Evolutionary conservation across 2,113 vertebrate genomes (phyloP).

Genomic region (Centrocercus urophasianus): DNA sequence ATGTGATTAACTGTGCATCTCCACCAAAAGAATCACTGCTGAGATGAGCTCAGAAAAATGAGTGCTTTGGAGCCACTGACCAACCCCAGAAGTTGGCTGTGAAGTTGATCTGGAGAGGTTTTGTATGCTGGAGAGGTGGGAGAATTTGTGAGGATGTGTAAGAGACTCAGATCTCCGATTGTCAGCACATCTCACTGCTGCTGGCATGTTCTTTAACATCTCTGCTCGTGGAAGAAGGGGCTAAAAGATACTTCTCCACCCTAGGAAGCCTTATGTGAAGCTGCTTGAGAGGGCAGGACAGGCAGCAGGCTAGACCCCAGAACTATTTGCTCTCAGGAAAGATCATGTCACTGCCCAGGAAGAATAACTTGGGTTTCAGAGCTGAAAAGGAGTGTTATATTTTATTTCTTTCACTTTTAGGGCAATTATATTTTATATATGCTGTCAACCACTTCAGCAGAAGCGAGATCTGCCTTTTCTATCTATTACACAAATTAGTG

Average conservation of each 20-base stretch:
- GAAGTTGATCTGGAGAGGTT: not conserved
- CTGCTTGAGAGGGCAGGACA: not conserved
- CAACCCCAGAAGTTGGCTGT: not conserved
- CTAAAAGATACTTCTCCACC: not conserved
- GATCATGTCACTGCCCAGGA: not conserved
- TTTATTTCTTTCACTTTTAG: not conserved
- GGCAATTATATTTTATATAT: not conserved
- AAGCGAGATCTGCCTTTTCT: not conserved
- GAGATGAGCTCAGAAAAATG: not conserved
- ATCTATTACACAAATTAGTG: not conserved
- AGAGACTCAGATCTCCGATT: not conserved
- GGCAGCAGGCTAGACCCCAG: not conserved
- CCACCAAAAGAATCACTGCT: not conserved
- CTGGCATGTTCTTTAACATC: not conserved
- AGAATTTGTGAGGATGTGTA: fast-evolving
- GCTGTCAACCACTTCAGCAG: not conserved
- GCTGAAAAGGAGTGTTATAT: not conserved
- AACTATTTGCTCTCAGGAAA: not conserved
- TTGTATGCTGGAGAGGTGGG: fast-evolving
- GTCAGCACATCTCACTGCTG: not conserved
- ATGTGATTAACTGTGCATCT: not conserved
- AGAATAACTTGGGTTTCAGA: not conserved
- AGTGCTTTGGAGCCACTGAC: not conserved
- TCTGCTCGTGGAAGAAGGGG: not conserved
- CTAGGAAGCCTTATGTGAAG: fast-evolving